phyloP scores from a whole-genome alignment of 2,797 vertebrate genomes.

The Phylloscopus collybita region DNA sequence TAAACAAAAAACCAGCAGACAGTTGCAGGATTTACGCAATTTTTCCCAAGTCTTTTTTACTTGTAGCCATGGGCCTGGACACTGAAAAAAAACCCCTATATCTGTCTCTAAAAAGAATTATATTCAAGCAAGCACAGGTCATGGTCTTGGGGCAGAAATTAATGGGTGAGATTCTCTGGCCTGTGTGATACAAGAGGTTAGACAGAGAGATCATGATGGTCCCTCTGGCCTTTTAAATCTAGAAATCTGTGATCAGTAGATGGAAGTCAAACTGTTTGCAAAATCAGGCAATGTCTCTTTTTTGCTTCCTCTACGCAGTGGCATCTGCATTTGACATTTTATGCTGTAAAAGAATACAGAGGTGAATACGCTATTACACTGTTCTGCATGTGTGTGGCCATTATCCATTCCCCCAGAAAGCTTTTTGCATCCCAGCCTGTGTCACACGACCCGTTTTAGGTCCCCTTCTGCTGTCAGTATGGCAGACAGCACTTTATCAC shows the following conservation, averaged over 20 bases:
- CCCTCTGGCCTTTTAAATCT: conserved; percentile 42
- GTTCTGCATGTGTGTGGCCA: not conserved
- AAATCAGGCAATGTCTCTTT: not conserved
- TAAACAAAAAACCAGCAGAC: not conserved
- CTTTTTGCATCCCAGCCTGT: not conserved
- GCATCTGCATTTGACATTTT: not conserved
- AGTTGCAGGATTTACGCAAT: not conserved
- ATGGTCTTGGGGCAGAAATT: not conserved
- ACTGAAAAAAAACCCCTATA: not conserved
- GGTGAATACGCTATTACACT: not conserved
- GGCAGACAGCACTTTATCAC: conserved; percentile 1
- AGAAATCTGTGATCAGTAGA: not conserved
- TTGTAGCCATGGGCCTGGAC: not conserved
- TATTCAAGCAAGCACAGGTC: not conserved
- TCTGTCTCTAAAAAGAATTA: not conserved
- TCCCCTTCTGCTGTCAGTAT: not conserved
- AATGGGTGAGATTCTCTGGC: not conserved
- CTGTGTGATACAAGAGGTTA: not conserved
- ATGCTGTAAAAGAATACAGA: not conserved
- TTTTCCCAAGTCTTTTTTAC: not conserved
- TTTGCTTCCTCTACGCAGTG: not conserved
- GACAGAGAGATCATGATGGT: not conserved
- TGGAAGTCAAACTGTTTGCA: not conserved
- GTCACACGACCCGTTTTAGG: not conserved
- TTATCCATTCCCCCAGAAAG: not conserved